Conservation (phyloP, 1,140 invertebrate species). For the Physella acuta region DNA sequence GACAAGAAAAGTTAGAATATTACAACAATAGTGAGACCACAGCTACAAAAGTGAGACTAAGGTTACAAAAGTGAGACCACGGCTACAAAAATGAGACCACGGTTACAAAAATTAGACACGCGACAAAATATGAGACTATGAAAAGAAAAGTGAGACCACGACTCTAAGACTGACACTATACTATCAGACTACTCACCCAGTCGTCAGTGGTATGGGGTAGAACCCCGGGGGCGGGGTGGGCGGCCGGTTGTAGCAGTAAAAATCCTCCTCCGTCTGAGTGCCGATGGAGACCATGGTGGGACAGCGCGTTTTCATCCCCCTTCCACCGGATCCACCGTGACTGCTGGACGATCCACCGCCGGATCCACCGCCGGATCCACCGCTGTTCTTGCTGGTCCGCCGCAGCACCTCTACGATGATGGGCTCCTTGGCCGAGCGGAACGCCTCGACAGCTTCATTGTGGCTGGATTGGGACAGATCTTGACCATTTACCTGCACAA, state of each 20-base stretch:
- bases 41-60: no score
- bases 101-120: no score
- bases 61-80: no score
- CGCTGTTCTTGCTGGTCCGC: conserved; percentile 43
- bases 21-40: no score
- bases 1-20: no score
- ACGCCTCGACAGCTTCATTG: conserved; percentile 73
- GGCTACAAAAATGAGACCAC: no score
- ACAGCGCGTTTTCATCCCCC: conserved; percentile 46
- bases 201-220: conserved; percentile 40
- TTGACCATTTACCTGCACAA: conserved; percentile 76
- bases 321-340: conserved; percentile 5
- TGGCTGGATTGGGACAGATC: conserved; percentile 70
- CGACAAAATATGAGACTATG: no score
- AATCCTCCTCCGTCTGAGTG: conserved; percentile 58
- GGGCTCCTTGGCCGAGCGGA: conserved; percentile 72
- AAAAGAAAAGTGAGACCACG: no score
- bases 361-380: background rate
- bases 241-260: conserved; percentile 51
- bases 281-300: conserved; percentile 53
- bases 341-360: background rate
- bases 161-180: no score
- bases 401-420: conserved; percentile 73
- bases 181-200: conserved; percentile 49
- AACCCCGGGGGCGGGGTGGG: conserved; percentile 51